Conservation (phyloP, 2,113 vertebrate species). For the Perognathus longimembris region DNA sequence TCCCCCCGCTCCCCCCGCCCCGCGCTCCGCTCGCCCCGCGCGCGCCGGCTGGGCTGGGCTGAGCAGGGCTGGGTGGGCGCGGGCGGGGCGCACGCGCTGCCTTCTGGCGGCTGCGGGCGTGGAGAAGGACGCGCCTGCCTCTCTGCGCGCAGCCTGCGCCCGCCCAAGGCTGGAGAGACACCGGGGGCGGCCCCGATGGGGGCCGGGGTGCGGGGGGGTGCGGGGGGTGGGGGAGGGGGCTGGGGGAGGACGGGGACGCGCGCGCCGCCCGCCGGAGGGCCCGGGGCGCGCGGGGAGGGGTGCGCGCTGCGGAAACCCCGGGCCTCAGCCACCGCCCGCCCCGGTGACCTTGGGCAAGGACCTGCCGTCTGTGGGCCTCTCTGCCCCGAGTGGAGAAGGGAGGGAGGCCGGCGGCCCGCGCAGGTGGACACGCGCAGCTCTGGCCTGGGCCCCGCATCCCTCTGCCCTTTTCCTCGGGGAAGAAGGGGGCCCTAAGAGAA, state of each 20-base stretch:
- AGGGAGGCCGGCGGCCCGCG: background rate
- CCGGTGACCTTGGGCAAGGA: slow-evolving; percentile 75
- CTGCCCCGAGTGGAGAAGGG: background rate
- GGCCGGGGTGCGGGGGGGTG: background rate
- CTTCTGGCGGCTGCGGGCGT: slow-evolving; percentile 51
- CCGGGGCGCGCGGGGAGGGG: background rate
- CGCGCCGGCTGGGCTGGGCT: slow-evolving; percentile 56
- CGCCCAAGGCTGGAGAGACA: slow-evolving; percentile 27
- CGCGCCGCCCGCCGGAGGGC: slow-evolving; percentile 73
- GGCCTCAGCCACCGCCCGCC: background rate
- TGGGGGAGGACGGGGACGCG: no score
- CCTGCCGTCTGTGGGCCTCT: slow-evolving; percentile 30
- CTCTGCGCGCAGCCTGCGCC: slow-evolving; percentile 42
- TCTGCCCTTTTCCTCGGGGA: no score
- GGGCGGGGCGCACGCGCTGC: slow-evolving; percentile 53
- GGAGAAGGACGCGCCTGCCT: slow-evolving; percentile 26
- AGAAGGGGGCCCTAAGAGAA: background rate
- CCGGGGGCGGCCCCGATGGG: slow-evolving; percentile 40
- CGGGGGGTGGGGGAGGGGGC: no score
- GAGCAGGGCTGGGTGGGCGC: no score
- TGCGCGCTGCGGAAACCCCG: background rate
- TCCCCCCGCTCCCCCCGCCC: no score
- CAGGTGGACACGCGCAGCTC: background rate
- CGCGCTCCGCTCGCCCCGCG: background rate
- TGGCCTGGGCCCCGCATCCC: background rate